phyloP scores from a whole-genome alignment of 2,888 invertebrate species.

The Plemyria rubiginata region DNA sequence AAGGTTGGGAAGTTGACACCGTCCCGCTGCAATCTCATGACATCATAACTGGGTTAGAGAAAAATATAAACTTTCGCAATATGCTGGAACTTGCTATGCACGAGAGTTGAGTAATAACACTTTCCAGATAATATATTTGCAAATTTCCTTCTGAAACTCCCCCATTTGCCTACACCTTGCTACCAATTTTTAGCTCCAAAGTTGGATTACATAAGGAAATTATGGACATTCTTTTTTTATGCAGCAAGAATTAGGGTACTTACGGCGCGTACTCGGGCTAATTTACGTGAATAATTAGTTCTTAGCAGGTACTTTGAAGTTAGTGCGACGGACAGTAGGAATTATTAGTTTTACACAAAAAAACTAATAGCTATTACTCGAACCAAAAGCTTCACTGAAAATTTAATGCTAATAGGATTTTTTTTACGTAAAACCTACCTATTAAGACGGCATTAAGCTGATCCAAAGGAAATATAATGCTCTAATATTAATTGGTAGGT shows the following conservation, averaged over 20 bases:
- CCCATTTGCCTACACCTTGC: constrained; percentile 47
- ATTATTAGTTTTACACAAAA: too few relatives aligned
- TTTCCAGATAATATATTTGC: constrained; percentile 64
- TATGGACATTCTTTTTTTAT: constrained; percentile 43
- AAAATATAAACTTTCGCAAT: constrained; percentile 81
- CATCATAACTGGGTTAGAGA: constrained; percentile 76
- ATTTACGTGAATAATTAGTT: too few relatives aligned
- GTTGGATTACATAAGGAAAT: constrained; percentile 53
- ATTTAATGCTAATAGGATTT: too few relatives aligned
- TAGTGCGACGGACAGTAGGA: too few relatives aligned
- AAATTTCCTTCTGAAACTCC: constrained; percentile 57
- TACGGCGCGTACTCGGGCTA: background rate
- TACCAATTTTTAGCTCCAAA: constrained; percentile 50
- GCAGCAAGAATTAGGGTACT: constrained; percentile 37
- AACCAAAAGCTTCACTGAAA: too few relatives aligned
- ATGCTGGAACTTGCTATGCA: constrained; percentile 65
- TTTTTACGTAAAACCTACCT: too few relatives aligned
- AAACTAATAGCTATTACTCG: too few relatives aligned
- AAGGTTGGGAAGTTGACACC: constrained; percentile 61
- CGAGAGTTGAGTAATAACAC: constrained; percentile 64
- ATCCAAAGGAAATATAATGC: constrained; percentile 57
- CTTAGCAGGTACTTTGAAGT: too few relatives aligned
- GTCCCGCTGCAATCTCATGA: constrained; percentile 53
- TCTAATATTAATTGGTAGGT: constrained; percentile 53
- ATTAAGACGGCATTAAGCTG: constrained; percentile 47